phyloP scores from a whole-genome alignment of 2,797 vertebrate genomes.

The Macropus fuliginosus region DNA sequence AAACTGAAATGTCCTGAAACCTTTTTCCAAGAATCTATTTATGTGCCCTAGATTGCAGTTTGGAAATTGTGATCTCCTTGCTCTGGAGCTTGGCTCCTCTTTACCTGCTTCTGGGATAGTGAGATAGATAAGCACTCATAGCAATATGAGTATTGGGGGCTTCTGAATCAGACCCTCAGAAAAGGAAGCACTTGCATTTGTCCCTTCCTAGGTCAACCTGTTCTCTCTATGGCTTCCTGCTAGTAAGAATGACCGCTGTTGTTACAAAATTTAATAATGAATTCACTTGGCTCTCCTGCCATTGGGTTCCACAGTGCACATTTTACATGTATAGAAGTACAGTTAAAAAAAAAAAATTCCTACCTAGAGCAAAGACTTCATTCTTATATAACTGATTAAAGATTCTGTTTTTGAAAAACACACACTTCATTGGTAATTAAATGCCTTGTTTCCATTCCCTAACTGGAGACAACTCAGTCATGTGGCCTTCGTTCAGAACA shows the following conservation, averaged over 20 bases:
- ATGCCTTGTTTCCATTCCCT: constrained; percentile 4
- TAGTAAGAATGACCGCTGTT: neutral
- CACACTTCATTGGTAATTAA: neutral
- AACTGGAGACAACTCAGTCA: neutral
- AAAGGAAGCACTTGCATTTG: neutral
- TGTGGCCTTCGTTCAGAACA: neutral
- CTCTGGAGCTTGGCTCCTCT: constrained; percentile 68
- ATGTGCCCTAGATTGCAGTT: constrained; percentile 39
- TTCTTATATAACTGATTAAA: neutral
- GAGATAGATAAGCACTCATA: neutral
- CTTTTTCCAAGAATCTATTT: constrained; percentile 47
- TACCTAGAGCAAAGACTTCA: neutral
- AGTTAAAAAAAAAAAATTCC: neutral
- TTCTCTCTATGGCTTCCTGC: neutral
- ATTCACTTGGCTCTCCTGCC: neutral
- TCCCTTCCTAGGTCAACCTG: neutral
- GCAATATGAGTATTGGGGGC: neutral
- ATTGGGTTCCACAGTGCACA: neutral
- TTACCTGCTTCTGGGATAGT: constrained; percentile 42
- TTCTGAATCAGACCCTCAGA: constrained; percentile 10
- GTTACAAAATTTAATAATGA: neutral
- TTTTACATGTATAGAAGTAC: neutral
- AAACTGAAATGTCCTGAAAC: constrained; percentile 18
- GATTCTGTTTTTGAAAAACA: neutral
- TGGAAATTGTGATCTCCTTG: constrained; percentile 73